Evolutionary conservation across 1,140 invertebrate genomes (phyloP), one percentile per base, ranked within the genome.

Genomic region (Philaenus spumarius): DNA sequence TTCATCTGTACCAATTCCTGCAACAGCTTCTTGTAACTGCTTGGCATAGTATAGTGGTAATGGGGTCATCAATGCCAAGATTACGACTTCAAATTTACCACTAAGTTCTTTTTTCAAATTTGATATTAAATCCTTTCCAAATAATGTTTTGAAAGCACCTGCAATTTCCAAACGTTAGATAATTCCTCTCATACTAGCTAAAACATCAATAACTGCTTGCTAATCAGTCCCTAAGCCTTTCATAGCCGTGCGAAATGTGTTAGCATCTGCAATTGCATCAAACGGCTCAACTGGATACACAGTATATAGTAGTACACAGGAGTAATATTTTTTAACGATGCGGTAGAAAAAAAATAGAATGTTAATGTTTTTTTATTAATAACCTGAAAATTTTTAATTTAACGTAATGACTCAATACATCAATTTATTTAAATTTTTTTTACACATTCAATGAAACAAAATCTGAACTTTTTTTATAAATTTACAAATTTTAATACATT

Each of bases 171-270:
- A 75, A 63, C 96, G 81, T 74, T 97, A 93, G 14, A 89, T 86
- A 68, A 90, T 90, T 55, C 90, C 90, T 63, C 94, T 81, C n/a
- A n/a, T n/a, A 67, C 87, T 85, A 45, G 89, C 89, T 5, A 97
- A 75, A 1, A 97, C 82, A 67, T 94, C 88, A 66, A 95, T 95
- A 66, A 98, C 90, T 43, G 89, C 82, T 68, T 90, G 87, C 72
- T 97, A 93, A 73, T 97, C 89, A 1, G 92, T 94, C 30, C 93
- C 89, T 62, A 91, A 85, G 52, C 93, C 93, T 73, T 95, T 93
- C 92, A 98, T 97, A 1, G 95, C 94, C 71, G 93, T 93, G 60
- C 89, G 82, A 17, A 98, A 76, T 48, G 85, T 82, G 57, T 85
- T 86, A 1, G 94, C 95, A 81, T 97, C 95, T 57, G 82, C 81